These are phyloP conservation scores for Chloebia gouldiae DNA, from an alignment of 2,113 vertebrate genomes.

Conservation along the genomic window DNA sequence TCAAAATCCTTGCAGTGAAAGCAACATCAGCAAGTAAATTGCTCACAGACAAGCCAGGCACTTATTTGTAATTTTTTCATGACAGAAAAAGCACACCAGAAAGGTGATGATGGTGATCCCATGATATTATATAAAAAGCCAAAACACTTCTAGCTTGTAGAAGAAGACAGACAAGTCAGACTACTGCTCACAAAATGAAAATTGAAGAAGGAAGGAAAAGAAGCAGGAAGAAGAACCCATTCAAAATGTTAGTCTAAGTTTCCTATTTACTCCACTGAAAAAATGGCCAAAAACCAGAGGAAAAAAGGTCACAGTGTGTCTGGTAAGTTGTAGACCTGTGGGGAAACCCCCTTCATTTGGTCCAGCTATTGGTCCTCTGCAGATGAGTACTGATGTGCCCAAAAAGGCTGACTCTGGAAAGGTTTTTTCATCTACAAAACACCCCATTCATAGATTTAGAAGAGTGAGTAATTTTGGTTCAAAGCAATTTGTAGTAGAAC, in stretches of 20 bases:
- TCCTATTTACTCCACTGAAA: neutral
- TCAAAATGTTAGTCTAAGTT: neutral
- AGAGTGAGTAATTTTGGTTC: neutral
- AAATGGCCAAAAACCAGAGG: neutral
- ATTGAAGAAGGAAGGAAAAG: neutral
- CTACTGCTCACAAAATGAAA: neutral
- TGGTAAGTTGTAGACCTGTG: neutral
- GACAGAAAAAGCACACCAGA: neutral
- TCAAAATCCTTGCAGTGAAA: neutral
- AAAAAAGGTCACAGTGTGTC: neutral
- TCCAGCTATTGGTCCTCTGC: neutral
- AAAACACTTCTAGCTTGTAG: neutral
- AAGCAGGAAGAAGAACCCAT: neutral
- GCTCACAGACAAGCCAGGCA: neutral
- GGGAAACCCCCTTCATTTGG: neutral
- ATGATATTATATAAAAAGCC: neutral
- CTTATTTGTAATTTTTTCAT: neutral
- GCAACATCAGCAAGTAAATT: neutral
- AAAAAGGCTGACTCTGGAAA: neutral
- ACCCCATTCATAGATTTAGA: rapidly evolving
- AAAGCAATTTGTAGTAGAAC: neutral
- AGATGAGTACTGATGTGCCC: neutral
- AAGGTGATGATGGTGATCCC: neutral
- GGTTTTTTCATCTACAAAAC: neutral
- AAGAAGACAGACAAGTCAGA: neutral